Conservation (phyloP, 1,140 invertebrate genomes). For the Sycophaga agraensis region DNA sequence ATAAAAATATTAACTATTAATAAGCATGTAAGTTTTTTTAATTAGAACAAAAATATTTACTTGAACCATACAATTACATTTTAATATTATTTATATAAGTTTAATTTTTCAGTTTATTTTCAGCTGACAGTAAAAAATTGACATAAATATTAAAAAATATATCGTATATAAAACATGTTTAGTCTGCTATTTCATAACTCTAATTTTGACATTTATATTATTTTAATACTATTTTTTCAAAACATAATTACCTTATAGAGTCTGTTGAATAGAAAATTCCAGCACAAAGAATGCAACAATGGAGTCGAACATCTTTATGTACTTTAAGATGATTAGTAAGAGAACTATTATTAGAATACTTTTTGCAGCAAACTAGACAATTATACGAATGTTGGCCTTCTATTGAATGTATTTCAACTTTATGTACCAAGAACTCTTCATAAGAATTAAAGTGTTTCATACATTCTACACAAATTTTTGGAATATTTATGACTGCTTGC, state of each 20-base stretch:
- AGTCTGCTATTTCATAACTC: no score
- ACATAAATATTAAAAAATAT: no score
- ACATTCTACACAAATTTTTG: constrained; percentile 16
- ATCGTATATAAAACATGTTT: no score
- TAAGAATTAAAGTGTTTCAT: constrained; percentile 11
- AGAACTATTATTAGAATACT: constrained; percentile 3
- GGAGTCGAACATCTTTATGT: constrained; percentile 14
- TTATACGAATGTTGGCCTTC: neutral
- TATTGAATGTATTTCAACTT: constrained; percentile 6
- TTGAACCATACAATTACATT: no score
- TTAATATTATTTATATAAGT: no score
- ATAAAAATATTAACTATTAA: neutral
- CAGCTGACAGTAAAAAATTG: no score
- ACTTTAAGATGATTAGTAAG: constrained; percentile 10
- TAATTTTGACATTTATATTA: no score
- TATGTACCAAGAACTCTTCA: constrained; percentile 16
- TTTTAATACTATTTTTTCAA: no score
- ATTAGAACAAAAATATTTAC: no score
- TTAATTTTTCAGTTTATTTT: no score
- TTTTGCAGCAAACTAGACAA: constrained; percentile 19
- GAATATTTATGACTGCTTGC: constrained; percentile 5
- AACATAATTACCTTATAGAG: constrained; percentile 7
- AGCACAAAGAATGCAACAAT: constrained; percentile 9
- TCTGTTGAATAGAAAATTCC: constrained; percentile 13
- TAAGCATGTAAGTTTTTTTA: no score